These are phyloP conservation scores for Steatocranus sp. DNA, from an alignment of 2,797 vertebrate genomes.

Conservation along the genomic window DNA sequence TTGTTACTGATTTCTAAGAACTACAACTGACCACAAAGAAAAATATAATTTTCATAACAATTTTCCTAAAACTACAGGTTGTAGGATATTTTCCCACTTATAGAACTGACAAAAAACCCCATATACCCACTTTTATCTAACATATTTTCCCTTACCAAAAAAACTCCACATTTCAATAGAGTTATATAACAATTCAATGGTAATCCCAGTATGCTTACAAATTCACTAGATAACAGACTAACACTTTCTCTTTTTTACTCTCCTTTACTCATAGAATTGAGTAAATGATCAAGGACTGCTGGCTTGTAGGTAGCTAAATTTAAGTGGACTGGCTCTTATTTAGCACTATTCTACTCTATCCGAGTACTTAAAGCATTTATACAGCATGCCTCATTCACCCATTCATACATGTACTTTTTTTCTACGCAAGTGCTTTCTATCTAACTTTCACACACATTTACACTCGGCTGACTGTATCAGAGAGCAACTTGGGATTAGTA, in stretches of 20 bases:
- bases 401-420: neutral
- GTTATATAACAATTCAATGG: neutral
- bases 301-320: neutral
- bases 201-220: neutral
- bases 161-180: fast-evolving
- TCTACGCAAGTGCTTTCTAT: neutral
- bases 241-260: neutral
- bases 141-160: neutral
- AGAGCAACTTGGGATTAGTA: neutral
- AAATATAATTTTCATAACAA: neutral
- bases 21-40: neutral
- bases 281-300: neutral
- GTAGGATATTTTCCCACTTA: neutral
- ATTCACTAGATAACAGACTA: neutral
- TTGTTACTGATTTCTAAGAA: neutral
- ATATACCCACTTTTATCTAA: neutral
- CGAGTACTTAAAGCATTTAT: neutral
- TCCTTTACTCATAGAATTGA: neutral
- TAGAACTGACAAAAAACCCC: fast-evolving
- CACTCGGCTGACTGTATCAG: neutral
- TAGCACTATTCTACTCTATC: neutral
- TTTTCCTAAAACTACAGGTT: neutral
- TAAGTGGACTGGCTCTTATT: neutral
- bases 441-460: neutral
- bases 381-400: neutral